Evolutionary conservation across 2,888 invertebrate genomes (phyloP).

Genomic region (Mongoloraphidia duomilia): DNA sequence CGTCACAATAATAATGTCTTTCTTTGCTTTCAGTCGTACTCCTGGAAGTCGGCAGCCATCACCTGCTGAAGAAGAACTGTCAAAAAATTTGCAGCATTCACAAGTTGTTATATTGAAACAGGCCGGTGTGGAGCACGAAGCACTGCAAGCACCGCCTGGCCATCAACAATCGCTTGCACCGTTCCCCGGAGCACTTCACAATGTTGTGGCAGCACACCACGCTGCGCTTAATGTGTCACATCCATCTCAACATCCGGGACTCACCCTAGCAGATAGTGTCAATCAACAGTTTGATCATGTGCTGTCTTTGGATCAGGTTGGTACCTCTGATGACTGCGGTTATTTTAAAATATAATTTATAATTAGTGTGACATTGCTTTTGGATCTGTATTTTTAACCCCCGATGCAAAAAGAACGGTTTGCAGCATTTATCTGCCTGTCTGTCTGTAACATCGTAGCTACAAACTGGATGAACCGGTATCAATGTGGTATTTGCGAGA

Average conservation of each 20-base stretch:
- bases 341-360: too few relatives aligned
- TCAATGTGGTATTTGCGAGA: too few relatives aligned
- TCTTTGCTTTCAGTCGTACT: conserved; percentile 51
- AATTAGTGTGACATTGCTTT: too few relatives aligned
- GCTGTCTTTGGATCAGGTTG: conserved; percentile 5
- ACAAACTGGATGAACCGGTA: too few relatives aligned
- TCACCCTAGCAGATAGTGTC: conserved; percentile 30
- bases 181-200: conserved; percentile 19
- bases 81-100: conserved; percentile 35
- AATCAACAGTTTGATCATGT: conserved; percentile 30
- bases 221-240: conserved; percentile 34
- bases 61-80: conserved; percentile 71
- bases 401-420: too few relatives aligned
- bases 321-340: neutral
- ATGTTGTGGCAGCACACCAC: conserved; percentile 20
- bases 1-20: neutral
- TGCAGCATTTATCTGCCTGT: too few relatives aligned
- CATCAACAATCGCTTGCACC: conserved; percentile 31
- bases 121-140: conserved; percentile 24
- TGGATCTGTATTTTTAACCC: too few relatives aligned
- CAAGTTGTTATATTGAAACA: conserved; percentile 39
- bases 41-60: conserved; percentile 86
- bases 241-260: conserved; percentile 33
- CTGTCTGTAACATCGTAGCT: too few relatives aligned
- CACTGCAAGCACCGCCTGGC: conserved; percentile 30